Percentiles rank a stretch among this genome's conserved stretches.
Conservation (phyloP, 2,888 invertebrate genomes). For the Masnerella sp. region DNA sequence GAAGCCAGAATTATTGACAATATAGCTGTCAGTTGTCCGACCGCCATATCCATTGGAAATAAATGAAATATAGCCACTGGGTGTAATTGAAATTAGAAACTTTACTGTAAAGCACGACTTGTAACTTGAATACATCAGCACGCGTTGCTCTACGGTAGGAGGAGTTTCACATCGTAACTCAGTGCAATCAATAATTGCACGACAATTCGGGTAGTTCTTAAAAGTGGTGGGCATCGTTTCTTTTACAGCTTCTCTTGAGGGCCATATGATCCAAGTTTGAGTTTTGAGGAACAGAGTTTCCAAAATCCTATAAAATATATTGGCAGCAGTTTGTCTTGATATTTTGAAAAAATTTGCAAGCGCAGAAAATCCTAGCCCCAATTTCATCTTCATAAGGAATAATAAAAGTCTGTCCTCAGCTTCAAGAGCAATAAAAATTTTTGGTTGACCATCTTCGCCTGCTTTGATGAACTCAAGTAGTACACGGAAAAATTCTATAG, state of each 20-base stretch:
- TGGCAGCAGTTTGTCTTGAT: conserved; percentile 26
- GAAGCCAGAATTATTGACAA: conserved; percentile 62
- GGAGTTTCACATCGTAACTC: conserved; percentile 55
- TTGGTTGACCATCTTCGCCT: conserved; percentile 27
- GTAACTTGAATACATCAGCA: conserved; percentile 57
- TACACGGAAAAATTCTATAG: conserved; percentile 18
- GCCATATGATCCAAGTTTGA: conserved; percentile 60
- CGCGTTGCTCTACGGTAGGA: conserved; percentile 49
- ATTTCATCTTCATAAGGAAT: conserved; percentile 54
- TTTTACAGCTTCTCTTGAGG: conserved; percentile 49
- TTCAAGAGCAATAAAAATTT: conserved; percentile 14
- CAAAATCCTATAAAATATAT: conserved; percentile 48
- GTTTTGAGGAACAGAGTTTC: conserved; percentile 43
- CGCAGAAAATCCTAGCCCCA: conserved; percentile 46
- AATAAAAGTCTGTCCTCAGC: conserved; percentile 41
- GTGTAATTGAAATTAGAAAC: conserved; percentile 59
- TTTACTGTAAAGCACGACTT: conserved; percentile 57
- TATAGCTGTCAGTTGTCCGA: conserved; percentile 57
- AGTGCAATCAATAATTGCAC: conserved; percentile 53
- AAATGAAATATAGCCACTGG: conserved; percentile 60
- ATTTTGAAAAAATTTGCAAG: conserved; percentile 50
- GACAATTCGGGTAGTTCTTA: conserved; percentile 50
- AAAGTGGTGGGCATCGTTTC: conserved; percentile 45
- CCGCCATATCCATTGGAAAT: conserved; percentile 64
- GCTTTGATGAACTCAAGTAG: conserved; percentile 38